Evolutionary conservation across 2,888 invertebrate species (phyloP).

Genomic region (Alcis repandata): DNA sequence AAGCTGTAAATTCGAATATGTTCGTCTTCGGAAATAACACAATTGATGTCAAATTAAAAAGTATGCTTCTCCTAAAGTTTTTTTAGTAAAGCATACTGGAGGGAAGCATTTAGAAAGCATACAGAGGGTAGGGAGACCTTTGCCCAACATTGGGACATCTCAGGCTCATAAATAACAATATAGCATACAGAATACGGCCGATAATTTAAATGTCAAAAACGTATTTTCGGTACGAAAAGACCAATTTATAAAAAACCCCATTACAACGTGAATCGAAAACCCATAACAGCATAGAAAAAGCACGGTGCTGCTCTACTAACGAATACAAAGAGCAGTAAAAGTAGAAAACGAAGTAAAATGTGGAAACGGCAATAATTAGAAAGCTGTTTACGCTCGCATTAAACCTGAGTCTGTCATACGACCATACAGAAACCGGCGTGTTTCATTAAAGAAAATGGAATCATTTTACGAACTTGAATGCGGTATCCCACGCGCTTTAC

Average conservation of each 20-base stretch:
- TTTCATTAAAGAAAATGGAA: conserved; percentile 47
- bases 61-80: too few species aligned
- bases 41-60: too few species aligned
- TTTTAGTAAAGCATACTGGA: too few species aligned
- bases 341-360: conserved; percentile 43
- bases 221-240: too few species aligned
- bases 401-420: conserved; percentile 44
- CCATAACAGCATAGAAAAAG: conserved; percentile 4
- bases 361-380: conserved; percentile 53
- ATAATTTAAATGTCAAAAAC: too few species aligned
- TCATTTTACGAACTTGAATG: conserved; percentile 24
- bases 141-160: too few species aligned
- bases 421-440: conserved; percentile 38
- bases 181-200: too few species aligned
- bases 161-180: too few species aligned
- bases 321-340: conserved; percentile 50
- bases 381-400: conserved; percentile 48
- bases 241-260: background rate
- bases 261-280: background rate
- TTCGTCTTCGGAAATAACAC: too few species aligned
- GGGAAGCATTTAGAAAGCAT: too few species aligned
- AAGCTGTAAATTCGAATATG: too few species aligned
- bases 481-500: conserved; percentile 24
- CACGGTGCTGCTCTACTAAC: conserved; percentile 42
- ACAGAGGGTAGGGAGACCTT: too few species aligned